Evolutionary conservation across 2,113 vertebrate species (phyloP).

Genomic region (Willisornis vidua): DNA sequence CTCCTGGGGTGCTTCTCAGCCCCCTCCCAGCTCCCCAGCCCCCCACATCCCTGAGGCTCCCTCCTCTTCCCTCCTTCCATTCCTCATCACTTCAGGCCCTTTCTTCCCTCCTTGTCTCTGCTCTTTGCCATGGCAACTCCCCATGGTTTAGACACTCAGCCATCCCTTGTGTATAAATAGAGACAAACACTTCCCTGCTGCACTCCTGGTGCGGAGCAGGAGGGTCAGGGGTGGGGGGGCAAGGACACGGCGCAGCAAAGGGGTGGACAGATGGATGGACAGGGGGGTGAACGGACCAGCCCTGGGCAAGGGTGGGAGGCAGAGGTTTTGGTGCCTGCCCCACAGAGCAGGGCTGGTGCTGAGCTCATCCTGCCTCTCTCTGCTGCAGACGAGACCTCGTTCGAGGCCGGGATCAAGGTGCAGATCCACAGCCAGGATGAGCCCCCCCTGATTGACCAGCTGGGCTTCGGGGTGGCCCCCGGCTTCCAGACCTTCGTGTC

Average conservation of each 20-base stretch:
- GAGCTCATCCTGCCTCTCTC: not conserved
- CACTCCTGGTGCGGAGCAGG: not conserved
- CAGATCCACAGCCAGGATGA: constrained; percentile 98
- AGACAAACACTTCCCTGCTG: constrained; percentile 47
- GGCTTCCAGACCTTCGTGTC: constrained; percentile 99
- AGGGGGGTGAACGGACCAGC: rapidly evolving
- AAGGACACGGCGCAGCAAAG: not conserved
- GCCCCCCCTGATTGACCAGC: constrained; percentile 96
- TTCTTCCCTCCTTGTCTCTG: constrained; percentile 37
- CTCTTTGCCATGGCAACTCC: constrained; percentile 79
- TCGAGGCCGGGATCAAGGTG: constrained; percentile 98
- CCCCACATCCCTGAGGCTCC: not conserved
- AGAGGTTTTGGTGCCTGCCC: not conserved
- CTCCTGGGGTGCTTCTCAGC: not conserved
- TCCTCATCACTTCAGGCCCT: not conserved
- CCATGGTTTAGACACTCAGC: constrained; percentile 53
- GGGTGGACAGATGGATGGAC: not conserved
- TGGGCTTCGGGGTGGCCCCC: constrained; percentile 96
- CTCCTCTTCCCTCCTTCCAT: not conserved
- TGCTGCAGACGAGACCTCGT: constrained; percentile 92
- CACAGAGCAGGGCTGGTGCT: rapidly evolving
- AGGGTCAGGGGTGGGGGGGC: not conserved
- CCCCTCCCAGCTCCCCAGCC: not conserved
- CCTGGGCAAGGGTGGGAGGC: not conserved
- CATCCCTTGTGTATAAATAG: constrained; percentile 76